A percentile compares a stretch with the other conserved stretches of the same genome.
Evolutionary conservation across 92 coral and sea anemone species (phyloP).

Genomic region (Anthopleura xanthogrammica): DNA sequence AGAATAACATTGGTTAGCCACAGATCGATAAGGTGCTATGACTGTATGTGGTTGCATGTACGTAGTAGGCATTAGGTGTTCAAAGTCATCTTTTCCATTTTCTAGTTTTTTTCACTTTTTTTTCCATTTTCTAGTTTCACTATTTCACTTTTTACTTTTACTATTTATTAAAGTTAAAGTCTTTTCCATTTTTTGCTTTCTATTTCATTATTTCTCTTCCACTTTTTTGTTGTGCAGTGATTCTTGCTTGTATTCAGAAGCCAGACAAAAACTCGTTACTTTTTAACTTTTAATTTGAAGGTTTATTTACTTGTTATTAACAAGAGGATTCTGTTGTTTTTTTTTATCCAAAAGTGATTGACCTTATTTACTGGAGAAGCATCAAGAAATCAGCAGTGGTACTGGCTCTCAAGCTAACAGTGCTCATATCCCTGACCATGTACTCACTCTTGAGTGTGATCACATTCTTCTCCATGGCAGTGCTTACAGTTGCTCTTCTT

Average conservation of each 20-base stretch:
- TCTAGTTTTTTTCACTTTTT: too few species aligned
- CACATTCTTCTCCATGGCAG: constrained; percentile 96
- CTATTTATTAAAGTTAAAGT: too few species aligned
- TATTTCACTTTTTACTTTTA: too few species aligned
- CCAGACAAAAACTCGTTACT: neutral
- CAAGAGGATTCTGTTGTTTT: neutral
- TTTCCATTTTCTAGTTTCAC: too few species aligned
- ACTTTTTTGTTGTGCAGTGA: neutral
- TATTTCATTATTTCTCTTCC: too few species aligned
- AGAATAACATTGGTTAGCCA: too few species aligned
- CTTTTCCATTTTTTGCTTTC: too few species aligned
- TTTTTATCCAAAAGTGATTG: constrained; percentile 65
- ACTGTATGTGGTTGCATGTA: too few species aligned
- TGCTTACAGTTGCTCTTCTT: constrained; percentile 86
- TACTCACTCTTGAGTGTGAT: constrained; percentile 84
- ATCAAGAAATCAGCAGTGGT: constrained; percentile 87
- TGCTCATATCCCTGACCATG: constrained; percentile 65
- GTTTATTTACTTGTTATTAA: neutral
- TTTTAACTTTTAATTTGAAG: neutral
- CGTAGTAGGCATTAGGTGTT: too few species aligned
- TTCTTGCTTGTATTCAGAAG: neutral
- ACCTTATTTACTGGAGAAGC: constrained; percentile 87
- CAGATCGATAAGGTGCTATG: too few species aligned
- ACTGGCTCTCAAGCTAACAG: constrained; percentile 65
- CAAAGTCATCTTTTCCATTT: too few species aligned